Conservation (phyloP, 2,113 vertebrate species). For the Centropus unirufus region DNA sequence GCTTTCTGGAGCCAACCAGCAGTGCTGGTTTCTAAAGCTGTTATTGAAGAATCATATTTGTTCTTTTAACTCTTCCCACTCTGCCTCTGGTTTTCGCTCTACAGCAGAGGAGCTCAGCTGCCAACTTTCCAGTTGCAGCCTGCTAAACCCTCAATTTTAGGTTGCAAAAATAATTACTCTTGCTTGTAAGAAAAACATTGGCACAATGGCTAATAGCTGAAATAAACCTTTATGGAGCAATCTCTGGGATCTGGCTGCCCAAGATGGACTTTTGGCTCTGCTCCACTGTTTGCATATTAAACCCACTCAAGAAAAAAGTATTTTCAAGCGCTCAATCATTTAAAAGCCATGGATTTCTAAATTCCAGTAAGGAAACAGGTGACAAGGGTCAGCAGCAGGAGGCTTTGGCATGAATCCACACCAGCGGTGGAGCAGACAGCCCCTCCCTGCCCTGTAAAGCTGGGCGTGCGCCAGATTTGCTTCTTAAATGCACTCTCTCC, state of each 20-base stretch:
- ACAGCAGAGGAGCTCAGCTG: neutral
- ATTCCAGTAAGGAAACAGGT: constrained; percentile 40
- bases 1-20: neutral
- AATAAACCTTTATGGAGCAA: constrained; percentile 39
- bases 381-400: neutral
- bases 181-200: constrained; percentile 45
- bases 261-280: neutral
- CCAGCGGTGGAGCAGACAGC: neutral
- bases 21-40: neutral
- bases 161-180: constrained; percentile 24
- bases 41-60: neutral
- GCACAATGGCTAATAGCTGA: neutral
- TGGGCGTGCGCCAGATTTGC: neutral
- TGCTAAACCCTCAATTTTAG: constrained; percentile 41
- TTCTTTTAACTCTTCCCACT: neutral
- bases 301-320: constrained; percentile 5
- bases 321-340: neutral
- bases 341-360: constrained; percentile 13
- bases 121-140: constrained; percentile 16
- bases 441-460: neutral
- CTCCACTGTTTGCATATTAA: constrained; percentile 13
- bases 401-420: neutral
- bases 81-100: neutral
- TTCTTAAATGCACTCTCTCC: neutral
- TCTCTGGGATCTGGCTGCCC: neutral